Base-by-base conservation (phyloP, 2,797 vertebrate genomes). In the Lacerta agilis region DNA sequence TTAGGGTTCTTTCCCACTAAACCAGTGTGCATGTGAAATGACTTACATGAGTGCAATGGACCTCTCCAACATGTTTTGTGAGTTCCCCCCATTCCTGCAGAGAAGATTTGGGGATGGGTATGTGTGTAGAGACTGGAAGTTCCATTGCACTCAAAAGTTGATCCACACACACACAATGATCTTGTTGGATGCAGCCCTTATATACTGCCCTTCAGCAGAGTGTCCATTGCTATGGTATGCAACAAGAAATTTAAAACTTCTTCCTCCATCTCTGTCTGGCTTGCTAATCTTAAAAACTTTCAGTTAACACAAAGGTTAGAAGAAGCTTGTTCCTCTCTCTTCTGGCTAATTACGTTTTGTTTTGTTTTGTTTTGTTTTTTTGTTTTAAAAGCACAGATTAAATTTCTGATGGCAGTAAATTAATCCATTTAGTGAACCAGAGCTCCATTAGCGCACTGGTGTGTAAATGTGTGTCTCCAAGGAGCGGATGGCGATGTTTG, bases 351-450 rank as follows among this genome's bases (percentile, higher is more conserved):
- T 95, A 94, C 89, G 72, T 82, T 91, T 82, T 91, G 88, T 88
- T 89, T 93, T 94, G 88, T 88, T 89, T 93, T 94, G 49, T 15
- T 92, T 92, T 90, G 18, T 90, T 94, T 94, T 94, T 91, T 95
- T 96, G 92, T 93, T 88, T 33, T 90, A 95, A 25, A 92, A 90
- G 83, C 94, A 18, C 89, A 95, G 96, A 96, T 97, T 95, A 93
- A 93, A 93, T 96, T 97, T 96, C 94, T 94, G 92, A 94, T 91
- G 92, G 90, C 93, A 96, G 90, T 92, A 95, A 96, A 96, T 95
- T 96, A 95, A 93, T 95, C 95, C 94, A 91, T 96, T 96, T 96
- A 94, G 93, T 92, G 95, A 96, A 94, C 94, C 94, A 95, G 95
- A 91, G 93, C 94, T 95, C 94, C 93, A 95, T 96, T 96, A 96